Conservation (phyloP, 2,888 invertebrate genomes). For the Anodontia alba region DNA sequence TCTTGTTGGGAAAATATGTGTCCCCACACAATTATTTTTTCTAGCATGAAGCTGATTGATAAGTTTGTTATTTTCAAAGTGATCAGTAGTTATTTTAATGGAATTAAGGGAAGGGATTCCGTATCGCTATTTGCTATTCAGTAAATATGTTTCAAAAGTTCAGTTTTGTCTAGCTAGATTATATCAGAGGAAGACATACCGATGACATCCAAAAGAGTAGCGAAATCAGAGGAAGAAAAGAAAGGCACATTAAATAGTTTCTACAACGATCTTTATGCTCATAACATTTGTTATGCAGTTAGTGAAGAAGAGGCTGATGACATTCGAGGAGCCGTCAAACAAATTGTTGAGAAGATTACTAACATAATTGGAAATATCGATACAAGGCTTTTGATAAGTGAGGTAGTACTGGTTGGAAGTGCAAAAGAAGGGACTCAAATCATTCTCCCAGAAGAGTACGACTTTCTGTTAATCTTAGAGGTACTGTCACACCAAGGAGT, state of each 20-base stretch:
- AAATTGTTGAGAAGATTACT: background rate
- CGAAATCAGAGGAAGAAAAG: background rate
- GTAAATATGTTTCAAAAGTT: too few relatives aligned
- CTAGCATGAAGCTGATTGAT: too few relatives aligned
- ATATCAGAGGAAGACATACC: too few relatives aligned
- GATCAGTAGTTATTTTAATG: too few relatives aligned
- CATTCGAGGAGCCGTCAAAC: background rate
- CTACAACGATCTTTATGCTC: background rate
- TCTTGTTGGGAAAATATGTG: too few relatives aligned
- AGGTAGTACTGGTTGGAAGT: background rate
- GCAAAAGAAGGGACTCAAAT: slow-evolving; percentile 1
- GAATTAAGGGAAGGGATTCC: too few relatives aligned
- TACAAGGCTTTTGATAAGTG: background rate
- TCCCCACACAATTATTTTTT: too few relatives aligned
- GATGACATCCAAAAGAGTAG: too few relatives aligned
- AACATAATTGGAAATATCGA: background rate
- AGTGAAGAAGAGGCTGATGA: background rate
- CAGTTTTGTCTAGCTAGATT: too few relatives aligned
- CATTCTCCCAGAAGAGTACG: background rate
- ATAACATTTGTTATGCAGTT: background rate
- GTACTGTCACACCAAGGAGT: background rate
- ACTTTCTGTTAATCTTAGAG: background rate
- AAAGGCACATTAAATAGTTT: background rate
- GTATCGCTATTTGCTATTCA: too few relatives aligned
- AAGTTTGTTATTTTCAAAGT: too few relatives aligned